phyloP scores from a whole-genome alignment of 2,797 vertebrate species.

The Eulemur rubriventer region DNA sequence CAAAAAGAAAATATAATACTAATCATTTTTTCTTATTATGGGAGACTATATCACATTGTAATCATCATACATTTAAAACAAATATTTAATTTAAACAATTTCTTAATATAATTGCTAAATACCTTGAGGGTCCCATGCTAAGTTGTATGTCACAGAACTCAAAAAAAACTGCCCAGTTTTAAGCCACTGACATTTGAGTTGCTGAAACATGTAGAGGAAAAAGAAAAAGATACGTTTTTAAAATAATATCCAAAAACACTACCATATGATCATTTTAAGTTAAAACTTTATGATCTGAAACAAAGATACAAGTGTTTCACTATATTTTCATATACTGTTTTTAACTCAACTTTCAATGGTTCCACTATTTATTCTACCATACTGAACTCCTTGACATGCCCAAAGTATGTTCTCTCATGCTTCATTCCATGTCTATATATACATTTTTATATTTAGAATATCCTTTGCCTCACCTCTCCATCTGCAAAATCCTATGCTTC shows the following conservation, averaged over 20 bases:
- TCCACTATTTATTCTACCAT: not conserved
- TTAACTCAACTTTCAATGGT: not conserved
- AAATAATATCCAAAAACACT: slow-evolving; percentile 60
- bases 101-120: slow-evolving; percentile 71
- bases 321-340: slow-evolving; percentile 39
- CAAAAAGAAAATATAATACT: slow-evolving; percentile 21
- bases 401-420: not conserved
- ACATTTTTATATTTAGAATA: not conserved
- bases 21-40: slow-evolving; percentile 13
- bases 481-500: not conserved
- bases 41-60: slow-evolving; percentile 9
- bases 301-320: slow-evolving; percentile 21
- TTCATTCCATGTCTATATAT: not conserved
- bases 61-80: slow-evolving; percentile 59
- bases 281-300: slow-evolving; percentile 27
- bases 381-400: not conserved
- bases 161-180: slow-evolving; percentile 99
- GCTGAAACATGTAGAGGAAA: slow-evolving; percentile 87
- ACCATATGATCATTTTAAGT: slow-evolving; percentile 44
- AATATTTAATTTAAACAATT: slow-evolving; percentile 54
- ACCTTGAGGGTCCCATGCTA: slow-evolving; percentile 99
- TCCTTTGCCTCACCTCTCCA: not conserved
- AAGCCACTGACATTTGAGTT: slow-evolving; percentile 98
- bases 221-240: slow-evolving; percentile 59
- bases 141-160: slow-evolving; percentile 96